Conservation (phyloP, 2,797 vertebrate genomes). For the Periophthalmus magnuspinnatus region DNA sequence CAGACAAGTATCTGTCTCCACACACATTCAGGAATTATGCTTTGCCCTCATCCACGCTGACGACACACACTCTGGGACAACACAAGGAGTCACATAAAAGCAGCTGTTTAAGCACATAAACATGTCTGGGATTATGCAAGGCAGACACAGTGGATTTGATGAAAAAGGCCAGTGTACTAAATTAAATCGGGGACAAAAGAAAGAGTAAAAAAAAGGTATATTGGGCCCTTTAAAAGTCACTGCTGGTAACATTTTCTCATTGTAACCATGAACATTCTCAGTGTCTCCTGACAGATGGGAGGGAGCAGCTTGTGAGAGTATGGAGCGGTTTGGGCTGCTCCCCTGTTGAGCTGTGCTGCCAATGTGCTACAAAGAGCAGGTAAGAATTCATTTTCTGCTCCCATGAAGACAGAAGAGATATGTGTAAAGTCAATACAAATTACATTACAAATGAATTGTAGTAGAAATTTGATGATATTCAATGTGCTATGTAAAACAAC, state of each 20-base stretch:
- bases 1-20: neutral
- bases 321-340: slow-evolving; percentile 63
- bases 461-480: slow-evolving; percentile 6
- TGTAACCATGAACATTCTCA: slow-evolving; percentile 47
- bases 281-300: slow-evolving; percentile 72
- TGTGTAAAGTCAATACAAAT: neutral
- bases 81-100: slow-evolving; percentile 35
- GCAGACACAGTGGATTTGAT: slow-evolving; percentile 22
- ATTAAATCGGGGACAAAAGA: slow-evolving; percentile 39
- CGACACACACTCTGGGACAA: slow-evolving; percentile 12
- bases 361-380: slow-evolving; percentile 58
- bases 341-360: slow-evolving; percentile 59
- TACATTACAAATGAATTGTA: slow-evolving; percentile 3
- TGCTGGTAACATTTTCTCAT: slow-evolving; percentile 44
- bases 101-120: slow-evolving; percentile 37
- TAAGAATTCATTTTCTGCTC: slow-evolving; percentile 61
- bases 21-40: neutral
- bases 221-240: slow-evolving; percentile 30
- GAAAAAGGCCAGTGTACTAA: slow-evolving; percentile 20
- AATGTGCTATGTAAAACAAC: too few species aligned
- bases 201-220: slow-evolving; percentile 14
- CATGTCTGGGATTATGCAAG: slow-evolving; percentile 32
- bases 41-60: slow-evolving; percentile 9
- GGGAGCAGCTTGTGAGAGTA: slow-evolving; percentile 70
- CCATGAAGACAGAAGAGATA: slow-evolving; percentile 21